Evolutionary conservation across 2,888 invertebrate species (phyloP).

Genomic region (Tinea trinotella): DNA sequence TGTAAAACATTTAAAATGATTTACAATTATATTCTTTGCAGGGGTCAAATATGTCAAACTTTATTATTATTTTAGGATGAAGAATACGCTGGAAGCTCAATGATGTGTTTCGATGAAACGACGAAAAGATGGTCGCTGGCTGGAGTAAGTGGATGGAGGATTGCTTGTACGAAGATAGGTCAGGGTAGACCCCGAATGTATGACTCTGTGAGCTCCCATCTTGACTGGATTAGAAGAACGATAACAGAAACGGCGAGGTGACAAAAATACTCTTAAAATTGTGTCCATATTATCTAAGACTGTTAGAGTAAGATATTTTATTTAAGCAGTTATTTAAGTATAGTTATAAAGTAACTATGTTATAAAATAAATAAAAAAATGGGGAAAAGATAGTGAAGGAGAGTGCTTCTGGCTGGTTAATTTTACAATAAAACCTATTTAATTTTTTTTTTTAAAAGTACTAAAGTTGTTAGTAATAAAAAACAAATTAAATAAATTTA

Average conservation of each 20-base stretch:
- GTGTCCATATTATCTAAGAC: slow-evolving; percentile 18
- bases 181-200: slow-evolving; percentile 86
- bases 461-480: too few species aligned
- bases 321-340: too few species aligned
- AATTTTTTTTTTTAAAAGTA: too few species aligned
- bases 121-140: slow-evolving; percentile 83
- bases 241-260: slow-evolving; percentile 71
- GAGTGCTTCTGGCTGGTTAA: too few species aligned
- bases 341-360: too few species aligned
- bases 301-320: slow-evolving; percentile 9
- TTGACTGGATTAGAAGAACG: slow-evolving; percentile 88
- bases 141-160: slow-evolving; percentile 89
- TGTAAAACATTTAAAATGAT: too few species aligned
- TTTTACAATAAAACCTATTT: too few species aligned
- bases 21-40: too few species aligned
- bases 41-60: not conserved
- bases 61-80: slow-evolving; percentile 76
- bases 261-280: slow-evolving; percentile 28
- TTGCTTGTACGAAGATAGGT: slow-evolving; percentile 85
- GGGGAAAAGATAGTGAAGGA: too few species aligned
- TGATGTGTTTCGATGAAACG: slow-evolving; percentile 83
- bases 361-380: too few species aligned
- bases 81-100: slow-evolving; percentile 89
- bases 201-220: slow-evolving; percentile 85
- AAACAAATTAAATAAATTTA: too few species aligned